Conservation (phyloP, 2,888 invertebrate genomes). For the Didymodactylos carnosus region DNA sequence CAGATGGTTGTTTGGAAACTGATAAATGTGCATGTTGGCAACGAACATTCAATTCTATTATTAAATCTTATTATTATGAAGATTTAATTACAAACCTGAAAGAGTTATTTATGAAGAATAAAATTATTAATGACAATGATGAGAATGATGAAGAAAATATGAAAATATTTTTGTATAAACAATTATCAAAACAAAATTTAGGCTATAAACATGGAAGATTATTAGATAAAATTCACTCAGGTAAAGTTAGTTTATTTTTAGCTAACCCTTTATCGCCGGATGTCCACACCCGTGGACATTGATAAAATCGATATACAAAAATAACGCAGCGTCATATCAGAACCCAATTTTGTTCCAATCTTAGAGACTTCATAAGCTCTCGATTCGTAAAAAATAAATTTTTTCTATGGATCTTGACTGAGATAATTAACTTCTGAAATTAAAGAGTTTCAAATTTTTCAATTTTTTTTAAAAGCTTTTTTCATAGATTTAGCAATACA, state of each 20-base stretch:
- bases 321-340: no score
- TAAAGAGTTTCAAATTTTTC: no score
- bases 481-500: no score
- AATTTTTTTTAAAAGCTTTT: no score
- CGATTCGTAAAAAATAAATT: no score
- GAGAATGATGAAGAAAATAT: not conserved
- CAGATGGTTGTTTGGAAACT: slow-evolving; percentile 73
- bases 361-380: no score
- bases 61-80: not conserved
- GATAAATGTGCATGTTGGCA: slow-evolving; percentile 72
- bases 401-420: no score
- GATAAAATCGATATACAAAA: not conserved
- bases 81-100: not conserved
- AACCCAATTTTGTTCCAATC: no score
- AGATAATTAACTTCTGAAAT: no score
- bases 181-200: not conserved
- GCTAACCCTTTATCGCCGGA: no score
- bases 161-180: not conserved
- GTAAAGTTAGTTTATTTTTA: not conserved
- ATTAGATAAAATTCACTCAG: not conserved
- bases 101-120: not conserved
- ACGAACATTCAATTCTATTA: slow-evolving; percentile 56
- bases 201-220: not conserved
- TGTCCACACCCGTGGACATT: no score
- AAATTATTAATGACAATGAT: no score